A percentile compares a stretch with the other conserved stretches of the same genome.
Evolutionary conservation across 2,888 invertebrate species (phyloP).

Genomic region (Nomada flava): DNA sequence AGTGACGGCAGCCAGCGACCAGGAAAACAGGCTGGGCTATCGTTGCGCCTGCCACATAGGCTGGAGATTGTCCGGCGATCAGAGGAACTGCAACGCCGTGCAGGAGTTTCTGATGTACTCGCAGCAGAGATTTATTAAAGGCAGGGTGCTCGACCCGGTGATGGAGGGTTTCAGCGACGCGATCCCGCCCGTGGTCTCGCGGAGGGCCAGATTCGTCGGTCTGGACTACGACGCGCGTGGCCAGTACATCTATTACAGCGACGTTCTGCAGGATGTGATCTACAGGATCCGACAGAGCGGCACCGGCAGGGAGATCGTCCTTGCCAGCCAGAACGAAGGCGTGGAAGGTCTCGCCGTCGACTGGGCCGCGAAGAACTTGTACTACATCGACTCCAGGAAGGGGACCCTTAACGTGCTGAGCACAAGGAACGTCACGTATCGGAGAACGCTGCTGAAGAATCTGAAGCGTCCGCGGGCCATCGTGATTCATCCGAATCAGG

Average conservation of each 20-base stretch:
- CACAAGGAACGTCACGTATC: slow-evolving; percentile 93
- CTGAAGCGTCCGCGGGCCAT: slow-evolving; percentile 97
- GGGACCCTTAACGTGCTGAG: slow-evolving; percentile 97
- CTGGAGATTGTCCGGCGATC: slow-evolving; percentile 90
- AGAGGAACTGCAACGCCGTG: slow-evolving; percentile 92
- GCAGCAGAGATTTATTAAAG: slow-evolving; percentile 97
- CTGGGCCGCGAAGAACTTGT: slow-evolving; percentile 97
- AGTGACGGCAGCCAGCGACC: slow-evolving; percentile 90
- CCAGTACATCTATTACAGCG: slow-evolving; percentile 98
- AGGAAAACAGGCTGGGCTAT: slow-evolving; percentile 89
- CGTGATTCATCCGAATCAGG: slow-evolving; percentile 97
- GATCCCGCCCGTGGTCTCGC: slow-evolving; percentile 96
- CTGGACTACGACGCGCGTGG: slow-evolving; percentile 96
- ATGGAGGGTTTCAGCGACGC: slow-evolving; percentile 97
- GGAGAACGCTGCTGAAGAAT: slow-evolving; percentile 93
- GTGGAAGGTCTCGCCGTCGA: slow-evolving; percentile 98
- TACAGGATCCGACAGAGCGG: slow-evolving; percentile 93
- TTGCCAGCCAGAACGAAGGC: slow-evolving; percentile 98
- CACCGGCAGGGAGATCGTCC: slow-evolving; percentile 93
- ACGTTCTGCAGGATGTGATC: slow-evolving; percentile 97
- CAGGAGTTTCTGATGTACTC: slow-evolving; percentile 97
- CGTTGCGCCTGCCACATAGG: slow-evolving; percentile 97
- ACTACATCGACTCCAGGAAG: slow-evolving; percentile 97
- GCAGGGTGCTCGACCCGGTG: slow-evolving; percentile 94
- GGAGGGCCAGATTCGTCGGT: slow-evolving; percentile 96